phyloP scores from a whole-genome alignment of 2,797 vertebrate species.

The Paramormyrops hopkinsi region DNA sequence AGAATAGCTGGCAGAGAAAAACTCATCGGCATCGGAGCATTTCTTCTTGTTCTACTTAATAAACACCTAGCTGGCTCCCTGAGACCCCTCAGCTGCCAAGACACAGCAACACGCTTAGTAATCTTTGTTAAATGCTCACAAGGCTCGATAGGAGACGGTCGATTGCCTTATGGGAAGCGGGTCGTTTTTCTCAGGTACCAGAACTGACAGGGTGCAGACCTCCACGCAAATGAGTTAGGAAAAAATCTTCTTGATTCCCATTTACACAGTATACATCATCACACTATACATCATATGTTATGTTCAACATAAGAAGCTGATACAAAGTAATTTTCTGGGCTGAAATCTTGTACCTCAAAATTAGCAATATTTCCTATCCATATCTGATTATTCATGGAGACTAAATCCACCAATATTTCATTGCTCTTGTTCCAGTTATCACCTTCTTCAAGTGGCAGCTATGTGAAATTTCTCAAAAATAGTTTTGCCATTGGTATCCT shows the following conservation, averaged over 20 bases:
- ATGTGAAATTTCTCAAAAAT: not conserved
- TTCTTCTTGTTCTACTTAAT: conserved; percentile 13
- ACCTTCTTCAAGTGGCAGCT: not conserved
- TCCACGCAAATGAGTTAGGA: not conserved
- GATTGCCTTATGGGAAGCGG: not conserved
- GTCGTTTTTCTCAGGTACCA: not conserved
- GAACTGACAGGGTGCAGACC: not conserved
- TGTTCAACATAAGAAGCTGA: not conserved
- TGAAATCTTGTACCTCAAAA: not conserved
- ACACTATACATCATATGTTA: not conserved
- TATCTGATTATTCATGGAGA: not conserved
- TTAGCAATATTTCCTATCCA: not conserved
- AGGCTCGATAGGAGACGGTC: not conserved
- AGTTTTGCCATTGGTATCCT: not conserved
- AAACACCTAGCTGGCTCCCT: conserved; percentile 1
- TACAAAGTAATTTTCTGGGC: not conserved
- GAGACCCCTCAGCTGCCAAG: not conserved
- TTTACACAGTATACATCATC: not conserved
- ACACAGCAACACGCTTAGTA: not conserved
- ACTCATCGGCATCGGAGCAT: not conserved
- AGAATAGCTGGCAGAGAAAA: not conserved
- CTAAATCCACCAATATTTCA: not conserved
- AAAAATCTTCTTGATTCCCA: not conserved
- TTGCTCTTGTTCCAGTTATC: not conserved
- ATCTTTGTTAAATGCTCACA: not conserved